A percentile compares a stretch with the other conserved stretches of the same genome.
Evolutionary conservation across 30 jellyfish, hydroid and myxozoan species (phyloP).

Genomic region (Sanderia malayensis): DNA sequence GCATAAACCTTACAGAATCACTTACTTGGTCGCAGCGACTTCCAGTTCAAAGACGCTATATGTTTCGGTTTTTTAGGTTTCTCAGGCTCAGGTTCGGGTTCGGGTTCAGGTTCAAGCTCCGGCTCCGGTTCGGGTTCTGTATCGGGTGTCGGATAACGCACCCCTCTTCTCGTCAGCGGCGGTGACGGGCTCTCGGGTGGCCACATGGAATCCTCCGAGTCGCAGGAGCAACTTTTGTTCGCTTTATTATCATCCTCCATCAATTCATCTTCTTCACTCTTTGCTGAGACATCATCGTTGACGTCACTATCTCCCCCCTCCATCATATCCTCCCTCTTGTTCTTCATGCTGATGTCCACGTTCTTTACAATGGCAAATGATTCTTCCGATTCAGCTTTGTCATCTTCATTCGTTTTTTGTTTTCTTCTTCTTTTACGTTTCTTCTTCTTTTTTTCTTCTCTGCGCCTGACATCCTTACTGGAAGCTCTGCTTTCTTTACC

Average conservation of each 20-base stretch:
- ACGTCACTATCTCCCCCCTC: slow-evolving; percentile 13
- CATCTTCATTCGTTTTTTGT: neutral
- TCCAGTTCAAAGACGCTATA: slow-evolving; percentile 8
- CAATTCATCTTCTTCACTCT: slow-evolving; percentile 22
- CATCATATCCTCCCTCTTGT: slow-evolving; percentile 2
- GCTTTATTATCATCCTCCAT: neutral
- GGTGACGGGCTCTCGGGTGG: slow-evolving; percentile 20
- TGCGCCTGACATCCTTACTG: too few species aligned
- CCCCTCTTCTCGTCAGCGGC: neutral
- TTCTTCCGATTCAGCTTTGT: slow-evolving; percentile 37
- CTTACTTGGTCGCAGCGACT: slow-evolving; percentile 11
- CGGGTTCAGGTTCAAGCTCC: slow-evolving; percentile 2
- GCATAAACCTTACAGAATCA: too few species aligned
- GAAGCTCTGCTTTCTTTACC: too few species aligned
- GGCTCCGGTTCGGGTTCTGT: slow-evolving; percentile 33
- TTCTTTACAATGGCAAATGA: slow-evolving; percentile 36
- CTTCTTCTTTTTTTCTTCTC: neutral
- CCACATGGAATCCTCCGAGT: slow-evolving; percentile 12
- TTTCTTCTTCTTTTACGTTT: neutral
- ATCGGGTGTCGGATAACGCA: slow-evolving; percentile 39
- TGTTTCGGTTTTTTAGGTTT: neutral
- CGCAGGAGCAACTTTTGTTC: neutral
- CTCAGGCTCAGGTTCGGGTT: neutral
- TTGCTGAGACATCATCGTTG: slow-evolving; percentile 21
- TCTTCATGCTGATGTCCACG: slow-evolving; percentile 14